Percentiles rank a stretch among this genome's conserved stretches.
Conservation (phyloP, 2,113 vertebrate genomes). For the Notarius lentiginosus region DNA sequence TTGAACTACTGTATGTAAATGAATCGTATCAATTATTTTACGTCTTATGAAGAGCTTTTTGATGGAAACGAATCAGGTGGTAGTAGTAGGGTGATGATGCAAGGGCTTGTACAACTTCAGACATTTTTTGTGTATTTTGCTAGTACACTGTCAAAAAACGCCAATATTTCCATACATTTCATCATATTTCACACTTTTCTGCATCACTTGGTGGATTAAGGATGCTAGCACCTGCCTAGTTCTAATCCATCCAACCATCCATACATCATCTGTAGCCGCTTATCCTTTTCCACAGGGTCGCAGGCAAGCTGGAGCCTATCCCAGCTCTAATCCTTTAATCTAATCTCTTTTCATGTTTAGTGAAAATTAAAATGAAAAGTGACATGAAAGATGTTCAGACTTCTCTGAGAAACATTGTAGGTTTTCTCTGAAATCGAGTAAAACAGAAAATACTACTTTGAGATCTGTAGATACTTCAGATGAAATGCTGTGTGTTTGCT, state of each 20-base stretch:
- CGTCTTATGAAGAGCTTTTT: not conserved
- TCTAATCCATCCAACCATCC: no score
- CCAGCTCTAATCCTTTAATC: not conserved
- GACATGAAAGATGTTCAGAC: not conserved
- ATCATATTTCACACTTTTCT: not conserved
- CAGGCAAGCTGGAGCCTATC: no score
- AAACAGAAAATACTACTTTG: not conserved
- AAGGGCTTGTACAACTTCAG: not conserved
- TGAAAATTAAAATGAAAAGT: not conserved
- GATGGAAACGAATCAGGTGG: not conserved
- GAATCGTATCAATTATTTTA: not conserved
- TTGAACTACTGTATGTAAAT: not conserved
- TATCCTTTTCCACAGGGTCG: no score
- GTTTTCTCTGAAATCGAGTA: not conserved
- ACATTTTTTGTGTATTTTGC: not conserved
- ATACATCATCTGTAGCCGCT: no score
- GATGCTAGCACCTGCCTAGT: not conserved
- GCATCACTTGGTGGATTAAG: not conserved
- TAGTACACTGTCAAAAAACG: not conserved
- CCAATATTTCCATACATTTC: not conserved
- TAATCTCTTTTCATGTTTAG: not conserved
- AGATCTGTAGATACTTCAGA: not conserved
- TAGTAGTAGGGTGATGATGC: not conserved
- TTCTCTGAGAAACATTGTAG: slow-evolving; percentile 11
- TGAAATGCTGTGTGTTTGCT: not conserved